Conservation (phyloP, 2,888 invertebrate genomes). For the Chrysodeixis includens region DNA sequence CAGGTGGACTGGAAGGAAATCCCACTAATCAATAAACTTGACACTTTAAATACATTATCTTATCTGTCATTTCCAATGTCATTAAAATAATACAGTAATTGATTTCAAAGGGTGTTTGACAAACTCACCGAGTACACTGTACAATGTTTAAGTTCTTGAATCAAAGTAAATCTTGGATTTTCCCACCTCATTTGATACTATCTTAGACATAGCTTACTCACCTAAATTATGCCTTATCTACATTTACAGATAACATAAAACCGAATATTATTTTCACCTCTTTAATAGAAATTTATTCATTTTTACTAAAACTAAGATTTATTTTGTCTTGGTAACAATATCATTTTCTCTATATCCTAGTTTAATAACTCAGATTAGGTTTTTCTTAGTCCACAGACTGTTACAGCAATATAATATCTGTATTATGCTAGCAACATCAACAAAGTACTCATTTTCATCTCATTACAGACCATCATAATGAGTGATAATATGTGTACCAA, state of each 20-base stretch:
- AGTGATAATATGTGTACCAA: not conserved
- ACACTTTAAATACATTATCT: not conserved
- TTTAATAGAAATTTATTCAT: not conserved
- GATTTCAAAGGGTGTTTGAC: not conserved
- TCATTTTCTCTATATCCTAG: not conserved
- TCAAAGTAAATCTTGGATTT: conserved; percentile 1
- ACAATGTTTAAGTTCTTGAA: not conserved
- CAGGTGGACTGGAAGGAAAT: not conserved
- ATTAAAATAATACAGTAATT: conserved; percentile 2
- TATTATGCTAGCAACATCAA: not conserved
- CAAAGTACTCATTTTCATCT: not conserved
- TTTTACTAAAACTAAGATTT: not conserved
- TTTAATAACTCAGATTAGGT: not conserved
- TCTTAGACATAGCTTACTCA: not conserved
- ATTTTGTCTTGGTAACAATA: not conserved
- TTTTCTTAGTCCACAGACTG: not conserved
- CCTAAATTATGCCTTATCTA: not conserved
- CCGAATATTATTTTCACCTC: not conserved
- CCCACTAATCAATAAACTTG: conserved; percentile 1
- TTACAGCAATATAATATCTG: not conserved
- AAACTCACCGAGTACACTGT: not conserved
- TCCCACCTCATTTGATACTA: not conserved
- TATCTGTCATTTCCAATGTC: conserved; percentile 1
- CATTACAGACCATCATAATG: not conserved
- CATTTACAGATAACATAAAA: not conserved